Evolutionary conservation across 2,888 invertebrate species (phyloP), one percentile per base, ranked within the genome.

Genomic region (Eurytoma adleriae): DNA sequence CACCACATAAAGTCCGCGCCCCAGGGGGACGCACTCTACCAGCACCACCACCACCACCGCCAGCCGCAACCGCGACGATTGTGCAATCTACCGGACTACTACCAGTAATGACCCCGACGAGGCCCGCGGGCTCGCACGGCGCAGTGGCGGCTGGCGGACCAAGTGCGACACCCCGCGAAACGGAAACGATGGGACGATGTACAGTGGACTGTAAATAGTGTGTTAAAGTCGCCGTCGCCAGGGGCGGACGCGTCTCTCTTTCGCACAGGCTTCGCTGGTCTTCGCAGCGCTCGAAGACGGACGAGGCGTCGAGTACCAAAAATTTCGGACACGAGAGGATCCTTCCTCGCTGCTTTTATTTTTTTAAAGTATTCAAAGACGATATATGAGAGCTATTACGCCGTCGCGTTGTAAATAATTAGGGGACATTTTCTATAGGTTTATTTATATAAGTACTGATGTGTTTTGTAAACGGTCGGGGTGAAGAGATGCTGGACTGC

Each of bases 51-150:
- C 3, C 83, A 83, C 48, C 83, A 83, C 12, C 79, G 84, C 12
- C 85, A 84, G 69, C 85, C 79, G n/a, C 84, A 86, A 68, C 85
- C 85, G 52, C 85, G 84, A 54, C 86, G 83, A 76, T 86, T 90
- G 87, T 90, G 90, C 89, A 90, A 90, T 89, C 85, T 90, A 80
- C 85, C 90, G 69, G 90, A 90, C 82, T 90, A 89, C 83, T 90
- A 90, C 85, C 89, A 87, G 79, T 90, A 88, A 86, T 59, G 54
- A 7, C 40, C 18, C 24, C 24, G 1, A n/a, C n/a, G n/a, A n/a
- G 24, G 24, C 24, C 24, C 24, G 24, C 24, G 24, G 24, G 24
- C 1, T 24, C 24, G 24, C 24, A 24, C n/a, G n/a, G n/a, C n/a
- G n/a, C n/a, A n/a, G n/a, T n/a, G n/a, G n/a, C n/a, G n/a, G n/a